Evolutionary conservation across 2,113 vertebrate genomes (phyloP).

Genomic region (Cephalophus harveyi): DNA sequence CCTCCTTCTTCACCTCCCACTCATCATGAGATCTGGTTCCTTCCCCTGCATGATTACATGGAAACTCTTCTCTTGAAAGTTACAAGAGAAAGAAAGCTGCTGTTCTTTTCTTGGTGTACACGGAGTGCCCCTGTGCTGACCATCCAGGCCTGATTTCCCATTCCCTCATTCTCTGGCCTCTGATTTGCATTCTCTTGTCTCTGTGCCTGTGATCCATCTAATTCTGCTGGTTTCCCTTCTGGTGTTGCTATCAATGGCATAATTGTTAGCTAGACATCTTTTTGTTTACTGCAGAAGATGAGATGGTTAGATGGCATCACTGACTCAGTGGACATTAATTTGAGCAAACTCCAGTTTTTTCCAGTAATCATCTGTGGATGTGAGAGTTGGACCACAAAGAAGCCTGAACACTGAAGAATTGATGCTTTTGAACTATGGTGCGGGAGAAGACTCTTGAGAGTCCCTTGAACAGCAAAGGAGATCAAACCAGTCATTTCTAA

Average conservation of each 20-base stretch:
- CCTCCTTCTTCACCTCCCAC: not conserved
- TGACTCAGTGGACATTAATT: not conserved
- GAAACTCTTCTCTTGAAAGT: not conserved
- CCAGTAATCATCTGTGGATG: not conserved
- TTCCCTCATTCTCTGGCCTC: not conserved
- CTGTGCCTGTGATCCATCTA: not conserved
- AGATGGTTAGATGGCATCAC: not conserved
- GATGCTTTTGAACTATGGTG: not conserved
- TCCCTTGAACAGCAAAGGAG: not conserved
- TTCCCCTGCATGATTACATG: not conserved
- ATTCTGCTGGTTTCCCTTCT: not conserved
- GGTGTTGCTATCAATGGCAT: not conserved
- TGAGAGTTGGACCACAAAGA: not conserved
- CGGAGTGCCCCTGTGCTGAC: not conserved
- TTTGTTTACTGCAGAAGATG: not conserved
- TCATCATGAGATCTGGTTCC: not conserved
- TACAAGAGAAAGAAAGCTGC: not conserved
- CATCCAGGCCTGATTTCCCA: rapidly evolving
- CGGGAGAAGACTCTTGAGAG: not conserved
- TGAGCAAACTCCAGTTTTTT: not conserved
- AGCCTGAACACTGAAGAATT: not conserved
- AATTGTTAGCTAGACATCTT: not conserved
- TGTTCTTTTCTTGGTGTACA: not conserved
- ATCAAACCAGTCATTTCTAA: not conserved
- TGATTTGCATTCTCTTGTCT: not conserved